Base-by-base conservation (phyloP, 1,140 invertebrate genomes). In the Coptotermes formosanus region DNA sequence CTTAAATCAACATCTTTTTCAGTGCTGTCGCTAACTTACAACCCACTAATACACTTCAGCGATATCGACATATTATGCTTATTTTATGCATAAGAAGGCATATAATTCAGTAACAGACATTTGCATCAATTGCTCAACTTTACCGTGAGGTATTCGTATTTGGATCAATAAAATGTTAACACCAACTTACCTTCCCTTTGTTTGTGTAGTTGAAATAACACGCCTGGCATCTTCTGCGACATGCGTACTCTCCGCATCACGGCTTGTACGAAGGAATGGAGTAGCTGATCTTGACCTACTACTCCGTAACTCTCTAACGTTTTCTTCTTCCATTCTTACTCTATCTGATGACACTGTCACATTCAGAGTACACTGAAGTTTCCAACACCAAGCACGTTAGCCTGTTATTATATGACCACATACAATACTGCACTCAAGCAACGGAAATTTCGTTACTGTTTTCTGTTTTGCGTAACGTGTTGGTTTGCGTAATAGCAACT, bases 221-320 rank as follows among this genome's bases (percentile, higher is more conserved):
- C 14, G 64, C n/a, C n/a, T 75, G n/a, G 8, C 9, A 9, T 75
- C 64, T 75, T n/a, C 64, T 75, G n/a, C 16, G n/a, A 25, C 64
- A 30, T 75, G n/a, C 8, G 64, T 75, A 75, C 25, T 30, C 2
- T 75, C 64, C 64, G n/a, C 30, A 75, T n/a, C 64, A 64, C 59
- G 59, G 25, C 59, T 64, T 64, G 59, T 7, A 25, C 64, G 64
- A 8, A 75, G 3, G 25, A 75, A 75, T 75, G 64, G 64, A 75
- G 64, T 75, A 75, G n/a, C 8, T 75, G 64, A 75, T 75, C 64
- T n/a, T 75, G 64, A 75, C 64, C 64, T 75, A 75, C 64, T 75
- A 75, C 64, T 75, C n/a, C 64, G 25, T 75, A 75, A 75, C 11
- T 30, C 64, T 25, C 64, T 75, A 12, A 30, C n/a, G n/a, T 30